Conservation (phyloP, 2,888 invertebrate species). For the Temnothorax unifasciatus region DNA sequence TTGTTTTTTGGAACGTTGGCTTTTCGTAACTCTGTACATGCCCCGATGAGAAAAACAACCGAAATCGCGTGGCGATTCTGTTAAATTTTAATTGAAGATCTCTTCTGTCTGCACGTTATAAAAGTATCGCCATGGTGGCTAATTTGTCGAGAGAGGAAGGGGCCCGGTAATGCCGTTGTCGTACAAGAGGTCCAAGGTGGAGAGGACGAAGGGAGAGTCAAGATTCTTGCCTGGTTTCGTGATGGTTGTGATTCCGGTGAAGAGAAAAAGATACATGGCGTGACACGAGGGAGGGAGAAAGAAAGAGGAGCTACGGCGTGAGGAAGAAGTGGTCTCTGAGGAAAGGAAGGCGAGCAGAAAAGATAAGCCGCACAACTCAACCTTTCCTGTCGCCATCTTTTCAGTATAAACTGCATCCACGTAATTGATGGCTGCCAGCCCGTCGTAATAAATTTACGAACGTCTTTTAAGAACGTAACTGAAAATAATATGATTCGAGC, state of each 20-base stretch:
- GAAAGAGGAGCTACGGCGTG: constrained; percentile 30
- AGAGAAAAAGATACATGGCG: constrained; percentile 67
- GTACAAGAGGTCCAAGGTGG: constrained; percentile 65
- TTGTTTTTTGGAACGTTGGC: not conserved
- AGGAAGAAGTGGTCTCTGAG: constrained; percentile 41
- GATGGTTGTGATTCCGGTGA: constrained; percentile 65
- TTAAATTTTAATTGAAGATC: constrained; percentile 59
- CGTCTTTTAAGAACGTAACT: constrained; percentile 11
- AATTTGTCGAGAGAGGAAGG: constrained; percentile 73
- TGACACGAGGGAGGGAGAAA: constrained; percentile 22
- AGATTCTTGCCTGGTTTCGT: constrained; percentile 49
- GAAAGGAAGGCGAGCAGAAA: constrained; percentile 43
- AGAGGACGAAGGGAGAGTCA: constrained; percentile 41
- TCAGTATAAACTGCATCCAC: constrained; percentile 71
- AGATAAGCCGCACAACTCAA: constrained; percentile 36
- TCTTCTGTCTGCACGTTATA: constrained; percentile 43
- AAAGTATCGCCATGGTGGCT: constrained; percentile 60
- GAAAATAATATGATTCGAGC: constrained; percentile 15
- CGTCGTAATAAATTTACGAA: constrained; percentile 28
- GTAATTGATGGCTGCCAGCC: constrained; percentile 57
- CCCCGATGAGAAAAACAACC: not conserved
- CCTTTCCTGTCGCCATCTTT: constrained; percentile 72
- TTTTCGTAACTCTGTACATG: constrained; percentile 26
- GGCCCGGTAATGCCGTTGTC: constrained; percentile 70
- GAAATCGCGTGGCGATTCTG: constrained; percentile 12